Evolutionary conservation across 2,888 invertebrate genomes (phyloP).

Genomic region (Drosophila helvetica): DNA sequence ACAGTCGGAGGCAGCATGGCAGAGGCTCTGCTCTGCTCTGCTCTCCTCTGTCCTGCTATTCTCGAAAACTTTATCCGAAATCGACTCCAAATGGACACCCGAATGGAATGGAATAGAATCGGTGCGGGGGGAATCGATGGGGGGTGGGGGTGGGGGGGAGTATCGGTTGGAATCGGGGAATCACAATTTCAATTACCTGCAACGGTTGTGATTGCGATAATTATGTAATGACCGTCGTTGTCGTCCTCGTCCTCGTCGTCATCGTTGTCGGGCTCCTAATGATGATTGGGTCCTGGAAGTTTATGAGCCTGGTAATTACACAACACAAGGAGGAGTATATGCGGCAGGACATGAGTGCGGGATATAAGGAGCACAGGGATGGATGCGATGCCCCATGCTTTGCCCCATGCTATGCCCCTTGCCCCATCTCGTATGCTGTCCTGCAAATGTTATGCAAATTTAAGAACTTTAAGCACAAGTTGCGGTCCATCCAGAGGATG

Average conservation of each 20-base stretch:
- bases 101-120: too few relatives aligned
- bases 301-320: conserved; percentile 73
- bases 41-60: neutral
- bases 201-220: conserved; percentile 74
- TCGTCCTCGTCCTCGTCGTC: conserved; percentile 26
- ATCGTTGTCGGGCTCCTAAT: conserved; percentile 48
- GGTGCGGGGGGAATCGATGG: neutral
- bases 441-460: conserved; percentile 64
- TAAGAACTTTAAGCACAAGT: conserved; percentile 74
- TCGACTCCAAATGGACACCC: conserved; percentile 73
- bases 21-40: neutral
- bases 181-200: conserved; percentile 73
- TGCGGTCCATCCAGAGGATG: conserved; percentile 42
- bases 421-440: too few relatives aligned
- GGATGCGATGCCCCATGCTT: too few relatives aligned
- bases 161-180: neutral
- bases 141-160: neutral
- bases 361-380: conserved; percentile 2
- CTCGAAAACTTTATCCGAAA: conserved; percentile 73
- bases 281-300: conserved; percentile 66
- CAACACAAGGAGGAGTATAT: conserved; percentile 36
- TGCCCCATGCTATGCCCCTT: too few relatives aligned
- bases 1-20: neutral
- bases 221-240: conserved; percentile 73
- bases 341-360: too few relatives aligned